Conservation (phyloP, 1,140 invertebrate genomes). For the Diorhabda carinulata region DNA sequence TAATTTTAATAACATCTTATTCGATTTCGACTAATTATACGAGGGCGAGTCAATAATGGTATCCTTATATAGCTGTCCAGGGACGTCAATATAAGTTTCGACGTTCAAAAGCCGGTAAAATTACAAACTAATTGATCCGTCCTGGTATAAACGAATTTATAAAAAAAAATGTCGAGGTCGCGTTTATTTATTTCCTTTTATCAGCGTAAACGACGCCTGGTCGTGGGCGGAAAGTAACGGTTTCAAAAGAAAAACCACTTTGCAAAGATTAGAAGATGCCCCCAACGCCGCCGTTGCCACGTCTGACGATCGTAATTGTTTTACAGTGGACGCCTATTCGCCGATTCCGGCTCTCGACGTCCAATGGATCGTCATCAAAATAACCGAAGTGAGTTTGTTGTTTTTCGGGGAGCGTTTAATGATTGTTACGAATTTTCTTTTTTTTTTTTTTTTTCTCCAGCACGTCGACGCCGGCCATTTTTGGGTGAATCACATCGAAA, state of each 20-base stretch:
- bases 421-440: not conserved
- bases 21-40: too few relatives aligned
- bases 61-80: too few relatives aligned
- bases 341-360: constrained; percentile 30
- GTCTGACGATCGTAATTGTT: constrained; percentile 28
- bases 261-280: not conserved
- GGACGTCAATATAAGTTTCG: too few relatives aligned
- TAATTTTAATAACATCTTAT: too few relatives aligned
- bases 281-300: not conserved
- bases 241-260: constrained; percentile 9
- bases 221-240: constrained; percentile 34
- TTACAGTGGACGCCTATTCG: constrained; percentile 21
- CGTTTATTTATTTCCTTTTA: constrained; percentile 8
- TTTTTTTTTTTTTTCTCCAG: constrained; percentile 40
- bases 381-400: constrained; percentile 27
- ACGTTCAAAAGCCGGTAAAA: too few relatives aligned
- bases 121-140: too few relatives aligned
- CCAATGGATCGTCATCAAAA: constrained; percentile 27
- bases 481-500: constrained; percentile 54
- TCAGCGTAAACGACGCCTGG: constrained; percentile 33
- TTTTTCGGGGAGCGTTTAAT: not conserved
- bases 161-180: not conserved
- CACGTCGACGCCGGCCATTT: constrained; percentile 57
- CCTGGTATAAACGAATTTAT: too few relatives aligned
- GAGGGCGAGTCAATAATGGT: too few relatives aligned